Base-by-base conservation (phyloP, 2,888 invertebrate genomes). In the Rhagonycha lutea region DNA sequence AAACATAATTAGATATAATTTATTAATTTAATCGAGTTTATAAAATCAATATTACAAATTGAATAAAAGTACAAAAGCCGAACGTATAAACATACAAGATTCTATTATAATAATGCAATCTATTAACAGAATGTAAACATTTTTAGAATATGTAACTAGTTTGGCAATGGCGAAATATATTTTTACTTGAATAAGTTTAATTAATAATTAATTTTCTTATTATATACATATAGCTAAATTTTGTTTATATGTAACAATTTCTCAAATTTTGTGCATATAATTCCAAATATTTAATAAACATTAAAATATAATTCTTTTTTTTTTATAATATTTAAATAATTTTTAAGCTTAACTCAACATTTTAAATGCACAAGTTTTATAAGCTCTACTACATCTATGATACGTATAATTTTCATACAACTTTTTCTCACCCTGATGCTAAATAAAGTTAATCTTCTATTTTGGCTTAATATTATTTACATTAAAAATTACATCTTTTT, bases 141-240 rank as follows among this genome's bases (percentile, higher is more conserved):
- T 67, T 76, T 70, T 70, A 63, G 68, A 73, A 76, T 23, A 70
- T 65, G 72, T 73, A 76, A 76, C 73, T 74, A 74, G 68, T 76
- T 76, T 76, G 76, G 76, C 76, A 76, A 73, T 76, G 70, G 65
- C 68, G 73, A 73, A 77, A 74, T 77, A 74, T 74, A 76, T 68
- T 70, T 65, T 62, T 65, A 65, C 63, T 65, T 65, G 63, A 65
- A 47, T 47, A 47, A 65, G 63, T 65, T 65, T 24, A 65, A 63
- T 4, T 24, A 24, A 61, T 61, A 47, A 14, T 70, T 71, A 29
- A 62, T 29, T 68, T 73, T 73, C 47, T 65, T 60, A 67, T 69
- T 77, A 77, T 77, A 72, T 77, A 77, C 77, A 77, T 77, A 77
- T 69, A 62, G 61, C 70, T 76, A 70, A 76, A 69, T 47, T 65